phyloP scores from a whole-genome alignment of 2,888 invertebrate genomes.

The Carabus problematicus region DNA sequence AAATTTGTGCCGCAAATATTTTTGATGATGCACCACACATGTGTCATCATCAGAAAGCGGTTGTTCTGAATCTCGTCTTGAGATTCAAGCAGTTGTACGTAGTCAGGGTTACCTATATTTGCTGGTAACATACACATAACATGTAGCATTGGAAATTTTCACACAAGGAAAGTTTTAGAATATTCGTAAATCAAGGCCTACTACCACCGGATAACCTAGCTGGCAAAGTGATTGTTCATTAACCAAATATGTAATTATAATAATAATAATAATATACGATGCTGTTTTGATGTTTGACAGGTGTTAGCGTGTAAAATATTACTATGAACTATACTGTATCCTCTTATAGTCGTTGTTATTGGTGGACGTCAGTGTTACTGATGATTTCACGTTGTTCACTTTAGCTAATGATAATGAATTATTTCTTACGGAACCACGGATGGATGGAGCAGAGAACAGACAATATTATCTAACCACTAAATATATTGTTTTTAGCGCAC shows the following conservation, averaged over 20 bases:
- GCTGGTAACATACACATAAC: no score
- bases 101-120: conserved; percentile 17
- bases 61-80: conserved; percentile 30
- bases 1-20: conserved; percentile 22
- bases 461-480: conserved; percentile 33
- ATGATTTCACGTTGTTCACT: no score
- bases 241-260: conserved; percentile 1
- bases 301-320: conserved; percentile 21
- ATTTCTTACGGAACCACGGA: not conserved
- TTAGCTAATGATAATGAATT: no score
- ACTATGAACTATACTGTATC: conserved; percentile 5
- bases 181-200: conserved; percentile 26
- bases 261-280: conserved; percentile 10
- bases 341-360: conserved; percentile 18
- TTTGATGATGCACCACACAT: conserved; percentile 2
- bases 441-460: conserved; percentile 15
- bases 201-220: not conserved
- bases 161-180: not conserved
- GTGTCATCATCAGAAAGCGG: conserved; percentile 24
- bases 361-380: conserved; percentile 10
- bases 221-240: not conserved
- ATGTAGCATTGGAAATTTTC: no score
- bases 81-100: conserved; percentile 22
- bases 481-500: conserved; percentile 34
- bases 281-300: conserved; percentile 37